Percentiles rank a stretch among this genome's conserved stretches.
Evolutionary conservation across 1,140 invertebrate species (phyloP).

Genomic region (Drosophila oshimai): DNA sequence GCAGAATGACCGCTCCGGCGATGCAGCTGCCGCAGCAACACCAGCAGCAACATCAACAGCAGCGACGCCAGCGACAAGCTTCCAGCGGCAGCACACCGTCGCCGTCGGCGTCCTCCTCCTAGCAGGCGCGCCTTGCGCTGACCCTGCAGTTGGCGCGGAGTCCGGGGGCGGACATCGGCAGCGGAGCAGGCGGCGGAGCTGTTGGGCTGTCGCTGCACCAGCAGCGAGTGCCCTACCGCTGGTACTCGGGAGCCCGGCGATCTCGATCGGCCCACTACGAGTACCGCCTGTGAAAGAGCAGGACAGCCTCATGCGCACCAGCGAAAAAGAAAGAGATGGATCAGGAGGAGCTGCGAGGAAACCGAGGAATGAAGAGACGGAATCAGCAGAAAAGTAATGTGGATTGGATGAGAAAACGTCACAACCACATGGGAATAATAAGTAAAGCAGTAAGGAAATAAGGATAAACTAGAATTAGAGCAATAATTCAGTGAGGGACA

Average conservation of each 20-base stretch:
- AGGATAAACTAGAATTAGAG: too few species aligned
- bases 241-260: slow-evolving; percentile 78
- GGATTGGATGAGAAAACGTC: too few species aligned
- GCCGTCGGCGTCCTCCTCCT: slow-evolving; percentile 75
- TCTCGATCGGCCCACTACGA: slow-evolving; percentile 77
- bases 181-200: slow-evolving; percentile 1
- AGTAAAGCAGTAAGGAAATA: too few species aligned
- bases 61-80: slow-evolving; percentile 54
- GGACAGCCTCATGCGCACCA: neutral
- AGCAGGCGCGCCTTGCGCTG: slow-evolving; percentile 73
- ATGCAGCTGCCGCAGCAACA: slow-evolving; percentile 12
- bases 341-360: neutral
- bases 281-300: slow-evolving; percentile 61
- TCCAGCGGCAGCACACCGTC: slow-evolving; percentile 66
- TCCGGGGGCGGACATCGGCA: slow-evolving; percentile 67
- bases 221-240: slow-evolving; percentile 70
- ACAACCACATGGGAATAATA: too few species aligned
- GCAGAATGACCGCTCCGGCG: slow-evolving; percentile 59
- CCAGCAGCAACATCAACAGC: slow-evolving; percentile 32
- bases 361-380: neutral
- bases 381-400: too few species aligned
- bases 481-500: too few species aligned
- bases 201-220: slow-evolving; percentile 48
- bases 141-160: slow-evolving; percentile 77
- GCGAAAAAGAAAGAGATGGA: slow-evolving; percentile 10